A percentile compares a stretch with the other conserved stretches of the same genome.
These are phyloP conservation scores for Epinotia ramella DNA, from an alignment of 2,888 invertebrate genomes.

Conservation along the genomic window DNA sequence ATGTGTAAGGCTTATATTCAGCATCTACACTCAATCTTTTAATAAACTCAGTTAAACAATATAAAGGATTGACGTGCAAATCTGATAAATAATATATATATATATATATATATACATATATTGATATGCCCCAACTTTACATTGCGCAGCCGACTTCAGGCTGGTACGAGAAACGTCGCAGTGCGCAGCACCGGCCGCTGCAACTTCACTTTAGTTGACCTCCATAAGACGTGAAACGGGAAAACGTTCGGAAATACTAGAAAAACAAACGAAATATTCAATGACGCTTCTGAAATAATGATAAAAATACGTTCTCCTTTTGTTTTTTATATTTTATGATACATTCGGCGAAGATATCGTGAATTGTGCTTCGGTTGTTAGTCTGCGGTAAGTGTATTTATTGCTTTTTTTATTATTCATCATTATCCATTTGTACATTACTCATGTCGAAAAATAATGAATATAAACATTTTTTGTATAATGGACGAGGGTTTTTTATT, in stretches of 20 bases:
- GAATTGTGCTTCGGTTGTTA: neutral
- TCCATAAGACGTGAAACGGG: constrained; percentile 49
- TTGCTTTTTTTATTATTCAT: neutral
- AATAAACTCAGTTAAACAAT: no score
- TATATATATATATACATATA: no score
- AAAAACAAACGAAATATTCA: constrained; percentile 48
- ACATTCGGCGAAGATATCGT: neutral
- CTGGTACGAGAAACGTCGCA: constrained; percentile 62
- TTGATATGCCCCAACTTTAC: neutral
- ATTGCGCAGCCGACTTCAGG: constrained; percentile 58
- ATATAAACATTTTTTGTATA: no score
- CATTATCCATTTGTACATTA: constrained; percentile 14
- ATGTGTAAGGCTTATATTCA: no score
- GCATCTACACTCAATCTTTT: no score
- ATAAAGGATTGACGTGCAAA: no score
- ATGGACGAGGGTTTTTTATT: neutral
- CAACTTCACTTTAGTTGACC: constrained; percentile 61
- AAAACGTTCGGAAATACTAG: constrained; percentile 54
- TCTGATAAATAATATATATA: no score
- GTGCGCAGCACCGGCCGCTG: constrained; percentile 62
- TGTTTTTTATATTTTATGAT: constrained; percentile 27
- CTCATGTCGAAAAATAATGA: neutral
- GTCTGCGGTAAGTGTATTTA: constrained; percentile 24
- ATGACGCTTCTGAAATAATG: constrained; percentile 13
- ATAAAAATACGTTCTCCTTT: neutral